Percentiles rank a stretch among this genome's conserved stretches.
These are phyloP conservation scores for Athetis lepigone DNA, from an alignment of 2,888 invertebrate genomes.

Conservation along the genomic window DNA sequence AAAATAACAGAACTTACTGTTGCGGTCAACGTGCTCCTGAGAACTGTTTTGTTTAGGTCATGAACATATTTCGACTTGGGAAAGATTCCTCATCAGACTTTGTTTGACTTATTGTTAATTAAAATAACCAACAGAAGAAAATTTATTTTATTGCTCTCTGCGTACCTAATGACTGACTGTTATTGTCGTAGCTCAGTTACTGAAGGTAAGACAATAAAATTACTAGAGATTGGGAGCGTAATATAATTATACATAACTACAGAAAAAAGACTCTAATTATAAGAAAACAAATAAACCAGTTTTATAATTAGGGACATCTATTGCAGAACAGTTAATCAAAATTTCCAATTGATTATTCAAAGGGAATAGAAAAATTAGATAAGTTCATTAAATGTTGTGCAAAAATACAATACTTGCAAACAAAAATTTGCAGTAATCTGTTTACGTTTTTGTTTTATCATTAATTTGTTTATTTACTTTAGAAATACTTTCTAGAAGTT, in stretches of 20 bases:
- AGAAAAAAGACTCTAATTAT: background rate
- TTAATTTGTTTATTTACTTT: constrained; percentile 22
- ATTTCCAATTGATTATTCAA: background rate
- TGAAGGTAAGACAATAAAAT: background rate
- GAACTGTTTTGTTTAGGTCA: constrained; percentile 69
- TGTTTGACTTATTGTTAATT: constrained; percentile 3
- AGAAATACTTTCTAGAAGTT: constrained; percentile 34
- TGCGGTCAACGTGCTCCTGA: constrained; percentile 79
- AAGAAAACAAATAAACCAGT: background rate
- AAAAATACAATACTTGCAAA: constrained; percentile 5
- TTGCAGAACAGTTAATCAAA: constrained; percentile 1
- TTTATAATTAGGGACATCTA: background rate
- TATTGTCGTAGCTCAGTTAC: background rate
- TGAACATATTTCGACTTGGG: constrained; percentile 41
- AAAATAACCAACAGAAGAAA: background rate
- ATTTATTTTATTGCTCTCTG: background rate
- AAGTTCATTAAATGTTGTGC: constrained; percentile 14
- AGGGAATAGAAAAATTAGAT: constrained; percentile 16
- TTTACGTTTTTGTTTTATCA: constrained; percentile 16
- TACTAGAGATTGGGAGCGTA: background rate
- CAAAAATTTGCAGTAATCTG: background rate
- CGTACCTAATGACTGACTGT: no score
- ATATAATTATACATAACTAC: background rate
- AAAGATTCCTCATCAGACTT: constrained; percentile 14
- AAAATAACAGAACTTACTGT: constrained; percentile 71